phyloP scores from a whole-genome alignment of 2,797 vertebrate genomes.

The Lagorchestes hirsutus region DNA sequence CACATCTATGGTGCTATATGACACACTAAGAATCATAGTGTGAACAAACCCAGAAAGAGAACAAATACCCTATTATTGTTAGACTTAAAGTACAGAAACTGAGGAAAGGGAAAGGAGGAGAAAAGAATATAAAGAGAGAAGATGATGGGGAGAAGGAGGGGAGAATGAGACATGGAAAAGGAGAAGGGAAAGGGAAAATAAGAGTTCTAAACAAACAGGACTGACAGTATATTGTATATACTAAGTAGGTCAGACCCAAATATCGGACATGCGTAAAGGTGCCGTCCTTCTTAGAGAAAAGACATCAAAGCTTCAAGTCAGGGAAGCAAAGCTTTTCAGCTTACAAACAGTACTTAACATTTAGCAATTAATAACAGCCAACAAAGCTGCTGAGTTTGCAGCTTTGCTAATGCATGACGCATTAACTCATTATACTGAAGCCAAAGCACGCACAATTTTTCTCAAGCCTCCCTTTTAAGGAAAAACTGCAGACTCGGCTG shows the following conservation, averaged over 20 bases:
- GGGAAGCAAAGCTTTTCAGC: not conserved
- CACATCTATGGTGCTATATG: not conserved
- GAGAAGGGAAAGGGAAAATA: not conserved
- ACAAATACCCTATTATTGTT: slow-evolving; percentile 16
- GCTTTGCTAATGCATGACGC: slow-evolving; percentile 18
- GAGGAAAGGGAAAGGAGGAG: not conserved
- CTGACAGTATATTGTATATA: not conserved
- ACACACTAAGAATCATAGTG: not conserved
- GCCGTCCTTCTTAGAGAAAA: not conserved
- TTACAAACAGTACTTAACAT: not conserved
- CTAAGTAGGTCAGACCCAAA: not conserved
- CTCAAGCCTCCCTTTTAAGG: slow-evolving; percentile 52
- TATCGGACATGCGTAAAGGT: rapidly evolving
- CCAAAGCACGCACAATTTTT: not conserved
- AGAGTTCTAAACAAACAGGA: not conserved
- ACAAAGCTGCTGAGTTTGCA: not conserved
- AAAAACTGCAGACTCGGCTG: slow-evolving; percentile 53
- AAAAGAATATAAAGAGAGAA: not conserved
- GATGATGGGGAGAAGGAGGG: not conserved
- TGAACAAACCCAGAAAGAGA: not conserved
- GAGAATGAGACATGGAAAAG: not conserved
- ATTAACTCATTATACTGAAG: slow-evolving; percentile 3
- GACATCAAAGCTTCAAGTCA: not conserved
- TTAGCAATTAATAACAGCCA: not conserved
- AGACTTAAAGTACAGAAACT: not conserved